phyloP scores from a whole-genome alignment of 2,888 invertebrate genomes.

The Acleris emargana region DNA sequence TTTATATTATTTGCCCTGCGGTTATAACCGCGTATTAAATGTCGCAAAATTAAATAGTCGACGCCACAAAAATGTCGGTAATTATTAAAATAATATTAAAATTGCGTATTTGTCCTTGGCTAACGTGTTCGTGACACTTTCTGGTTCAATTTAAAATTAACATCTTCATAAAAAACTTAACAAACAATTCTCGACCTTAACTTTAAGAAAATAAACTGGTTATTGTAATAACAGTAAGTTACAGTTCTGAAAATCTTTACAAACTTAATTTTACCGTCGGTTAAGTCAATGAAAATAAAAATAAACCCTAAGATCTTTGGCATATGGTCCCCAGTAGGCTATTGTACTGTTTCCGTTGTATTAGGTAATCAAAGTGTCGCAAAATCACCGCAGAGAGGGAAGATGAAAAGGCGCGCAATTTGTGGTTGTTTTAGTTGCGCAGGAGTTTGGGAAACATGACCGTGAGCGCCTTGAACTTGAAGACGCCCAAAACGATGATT shows the following conservation, averaged over 20 bases:
- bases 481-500: background rate
- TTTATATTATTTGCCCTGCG: conserved; percentile 20
- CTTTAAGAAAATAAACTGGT: background rate
- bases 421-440: conserved; percentile 34
- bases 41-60: conserved; percentile 31
- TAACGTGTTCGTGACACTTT: conserved; percentile 33
- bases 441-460: conserved; percentile 26
- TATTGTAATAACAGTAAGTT: background rate
- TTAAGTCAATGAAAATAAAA: background rate
- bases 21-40: conserved; percentile 29
- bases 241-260: conserved; percentile 18
- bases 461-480: conserved; percentile 29
- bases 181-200: conserved; percentile 7
- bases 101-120: conserved; percentile 39
- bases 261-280: conserved; percentile 1
- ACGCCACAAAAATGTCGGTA: conserved; percentile 32
- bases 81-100: conserved; percentile 39
- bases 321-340: background rate
- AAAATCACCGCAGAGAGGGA: conserved; percentile 33
- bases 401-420: conserved; percentile 31
- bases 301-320: background rate
- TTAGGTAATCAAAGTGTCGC: conserved; percentile 19
- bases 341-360: background rate
- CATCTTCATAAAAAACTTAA: conserved; percentile 10
- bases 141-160: conserved; percentile 32